Evolutionary conservation across 2,888 invertebrate genomes (phyloP), one percentile per base, ranked within the genome.

Genomic region (Portevinia maculata): DNA sequence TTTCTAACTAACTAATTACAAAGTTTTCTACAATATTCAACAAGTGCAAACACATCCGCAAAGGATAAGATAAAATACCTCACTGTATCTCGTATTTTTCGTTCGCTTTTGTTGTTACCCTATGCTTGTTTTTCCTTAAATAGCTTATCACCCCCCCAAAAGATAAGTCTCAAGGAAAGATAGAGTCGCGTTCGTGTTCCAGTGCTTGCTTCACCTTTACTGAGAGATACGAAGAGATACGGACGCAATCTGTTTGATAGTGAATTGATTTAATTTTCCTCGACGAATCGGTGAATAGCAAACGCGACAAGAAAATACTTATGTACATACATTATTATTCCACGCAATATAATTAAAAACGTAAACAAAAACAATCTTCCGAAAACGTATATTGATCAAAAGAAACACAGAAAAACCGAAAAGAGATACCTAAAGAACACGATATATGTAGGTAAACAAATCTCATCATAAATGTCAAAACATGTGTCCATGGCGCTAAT

Each of bases 381-480:
- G 21, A 75, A 64, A 79, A 67, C 30, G 11, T 52, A 37, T 50
- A 62, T 52, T 39, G 32, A 59, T 70, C 64, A 57, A 64, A 48
- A 55, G 39, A 46, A 32, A 65, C 24, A 13, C 15, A 34, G 2
- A 44, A 15, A 44, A 19, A 3, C 44, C 19, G 30, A 41, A 50
- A 24, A 46, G 57, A 34, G 32, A 8, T 17, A 24, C 69, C 60
- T 15, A 73, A 73, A 53, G 62, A 73, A 74, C 69, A 59, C 44
- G 39, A 19, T 15, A 59, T 76, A 79, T 64, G 71, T 73, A 84
- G 73, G 67, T 71, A 79, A 84, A 78, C 59, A 74, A 50, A 59
- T 75, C 59, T 75, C 50, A 70, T 81, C 62, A 78, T 79, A 73
- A 79, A 79, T 79, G 83, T 73, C 78, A 79, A 76, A 78, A 78